phyloP scores from a whole-genome alignment of 2,113 vertebrate genomes.

The Stictonetta naevosa region DNA sequence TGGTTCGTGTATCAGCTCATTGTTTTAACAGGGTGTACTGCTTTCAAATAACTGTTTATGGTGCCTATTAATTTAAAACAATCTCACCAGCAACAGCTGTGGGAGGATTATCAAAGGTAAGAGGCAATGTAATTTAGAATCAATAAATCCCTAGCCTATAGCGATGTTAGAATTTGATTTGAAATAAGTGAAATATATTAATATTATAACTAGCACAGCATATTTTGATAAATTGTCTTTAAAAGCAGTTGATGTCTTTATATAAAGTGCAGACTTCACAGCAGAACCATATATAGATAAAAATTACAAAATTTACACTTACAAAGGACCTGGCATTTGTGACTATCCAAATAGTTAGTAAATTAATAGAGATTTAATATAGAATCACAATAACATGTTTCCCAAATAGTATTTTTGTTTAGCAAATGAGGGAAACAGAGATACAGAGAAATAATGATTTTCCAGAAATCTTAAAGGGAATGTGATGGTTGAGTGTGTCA shows the following conservation, averaged over 20 bases:
- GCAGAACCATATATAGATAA: not conserved
- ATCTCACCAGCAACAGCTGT: not conserved
- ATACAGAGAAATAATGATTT: not conserved
- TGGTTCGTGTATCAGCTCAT: not conserved
- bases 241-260: not conserved
- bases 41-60: not conserved
- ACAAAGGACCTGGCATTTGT: not conserved
- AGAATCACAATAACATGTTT: not conserved
- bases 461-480: not conserved
- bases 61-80: not conserved
- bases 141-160: not conserved
- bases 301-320: not conserved
- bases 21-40: not conserved
- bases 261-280: not conserved
- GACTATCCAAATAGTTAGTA: not conserved
- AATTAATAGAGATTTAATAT: not conserved
- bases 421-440: not conserved
- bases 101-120: not conserved
- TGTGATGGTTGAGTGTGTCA: not conserved
- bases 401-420: not conserved
- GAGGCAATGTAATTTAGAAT: not conserved
- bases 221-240: not conserved
- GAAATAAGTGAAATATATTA: not conserved
- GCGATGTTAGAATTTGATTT: not conserved
- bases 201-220: not conserved